Percentiles rank a stretch among this genome's conserved stretches.
These are phyloP conservation scores for Puffinus mauretanicus DNA, from an alignment of 2,113 vertebrate species.

Conservation along the genomic window DNA sequence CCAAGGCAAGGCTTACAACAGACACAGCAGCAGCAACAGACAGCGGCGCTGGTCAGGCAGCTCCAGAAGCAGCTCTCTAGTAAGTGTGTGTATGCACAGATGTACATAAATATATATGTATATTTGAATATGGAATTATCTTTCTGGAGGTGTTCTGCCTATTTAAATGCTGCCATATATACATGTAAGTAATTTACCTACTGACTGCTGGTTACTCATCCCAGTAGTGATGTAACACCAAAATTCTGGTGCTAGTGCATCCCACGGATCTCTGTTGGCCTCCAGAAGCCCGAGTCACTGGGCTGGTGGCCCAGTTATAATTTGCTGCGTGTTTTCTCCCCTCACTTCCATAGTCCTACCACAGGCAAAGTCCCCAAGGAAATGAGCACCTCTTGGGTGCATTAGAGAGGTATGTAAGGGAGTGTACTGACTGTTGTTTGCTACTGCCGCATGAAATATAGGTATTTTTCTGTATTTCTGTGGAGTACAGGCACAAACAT, in stretches of 20 bases:
- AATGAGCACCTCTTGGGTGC: rapidly evolving
- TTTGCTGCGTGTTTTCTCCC: not conserved
- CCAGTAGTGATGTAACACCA: not conserved
- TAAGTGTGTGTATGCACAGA: constrained; percentile 26
- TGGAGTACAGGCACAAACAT: not conserved
- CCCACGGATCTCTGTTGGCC: not conserved
- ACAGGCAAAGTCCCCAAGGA: not conserved
- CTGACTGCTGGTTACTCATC: not conserved
- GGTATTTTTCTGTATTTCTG: not conserved
- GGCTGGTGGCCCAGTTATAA: not conserved
- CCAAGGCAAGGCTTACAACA: constrained; percentile 75
- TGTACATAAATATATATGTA: no score
- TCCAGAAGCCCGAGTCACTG: not conserved
- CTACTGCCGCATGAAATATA: not conserved
- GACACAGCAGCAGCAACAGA: constrained; percentile 80
- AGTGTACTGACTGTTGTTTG: not conserved
- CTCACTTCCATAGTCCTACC: rapidly evolving
- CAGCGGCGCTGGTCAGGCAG: constrained; percentile 72
- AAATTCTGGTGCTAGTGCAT: no score
- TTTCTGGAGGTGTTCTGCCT: not conserved
- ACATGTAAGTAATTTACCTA: rapidly evolving
- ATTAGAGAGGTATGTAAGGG: rapidly evolving
- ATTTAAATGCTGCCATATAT: not conserved
- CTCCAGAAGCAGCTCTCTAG: constrained; percentile 80
- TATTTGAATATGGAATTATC: not conserved